Base-by-base conservation (phyloP, 2,888 invertebrate genomes). In the Ornithoptera alexandrae region DNA sequence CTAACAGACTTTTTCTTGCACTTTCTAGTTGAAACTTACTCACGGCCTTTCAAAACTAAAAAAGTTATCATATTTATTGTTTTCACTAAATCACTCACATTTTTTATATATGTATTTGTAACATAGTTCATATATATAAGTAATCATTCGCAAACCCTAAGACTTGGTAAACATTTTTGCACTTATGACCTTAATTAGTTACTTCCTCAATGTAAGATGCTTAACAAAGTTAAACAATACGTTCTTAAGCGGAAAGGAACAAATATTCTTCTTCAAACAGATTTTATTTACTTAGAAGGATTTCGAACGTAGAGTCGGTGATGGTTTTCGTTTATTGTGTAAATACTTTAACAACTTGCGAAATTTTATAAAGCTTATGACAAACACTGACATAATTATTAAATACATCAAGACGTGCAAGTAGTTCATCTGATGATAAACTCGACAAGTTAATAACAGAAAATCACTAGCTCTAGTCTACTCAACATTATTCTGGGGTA, bases 261-360 rank as follows among this genome's bases (percentile, higher is more conserved):
- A 73, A 73, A 75, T 71, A 77, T 77, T 76, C 67, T 79, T 78
- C 78, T 78, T 78, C 81, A 82, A 80, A 66, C 62, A 66, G 58
- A 62, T 66, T 62, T 59, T 66, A 59, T 70, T 70, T 70, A 70
- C 62, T 62, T 66, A 53, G 59, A n/a, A 70, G 62, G 58, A 70
- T 70, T 70, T 66, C 50, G 69, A 66, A 70, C 69, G 53, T 36
- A 46, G 20, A 56, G 17, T 36, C 20, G 22, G 42, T 62, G 65
- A 56, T 46, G 42, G n/a, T 69, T 61, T 62, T 46, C 62, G 56
- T 69, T 65, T 56, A 42, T n/a, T 42, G 39, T 30, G 60, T 17
- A 36, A 59, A 60, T 46, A 42, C 12, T 61, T 39, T 36, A 39
- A 24, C 61, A 61, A n/a, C 2, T 17, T 50, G 50, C 17, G 50